These are phyloP conservation scores for Bergia sp. DNA, from an alignment of 92 coral and sea anemone genomes.

Conservation along the genomic window DNA sequence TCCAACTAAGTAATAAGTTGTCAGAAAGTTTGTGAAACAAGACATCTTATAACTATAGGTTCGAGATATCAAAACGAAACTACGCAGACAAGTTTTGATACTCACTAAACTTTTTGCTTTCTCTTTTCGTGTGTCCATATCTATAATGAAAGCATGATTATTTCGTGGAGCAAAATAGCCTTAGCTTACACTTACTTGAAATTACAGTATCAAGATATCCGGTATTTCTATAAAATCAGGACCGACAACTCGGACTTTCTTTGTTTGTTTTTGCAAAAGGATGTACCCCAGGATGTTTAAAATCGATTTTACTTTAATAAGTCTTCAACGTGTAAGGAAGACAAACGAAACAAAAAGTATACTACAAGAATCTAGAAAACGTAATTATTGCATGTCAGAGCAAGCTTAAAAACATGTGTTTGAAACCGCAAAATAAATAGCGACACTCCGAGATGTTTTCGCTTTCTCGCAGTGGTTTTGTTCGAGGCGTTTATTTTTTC, in stretches of 20 bases:
- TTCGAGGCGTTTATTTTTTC: not conserved
- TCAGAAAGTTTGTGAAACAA: too few relatives aligned
- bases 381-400: not conserved
- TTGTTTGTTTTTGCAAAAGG: not conserved
- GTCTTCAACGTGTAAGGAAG: not conserved
- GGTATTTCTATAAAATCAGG: not conserved
- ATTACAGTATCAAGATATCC: too few relatives aligned
- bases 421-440: constrained; percentile 16
- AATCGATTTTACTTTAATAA: too few relatives aligned
- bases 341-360: not conserved
- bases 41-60: not conserved
- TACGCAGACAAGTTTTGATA: not conserved
- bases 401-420: constrained; percentile 5
- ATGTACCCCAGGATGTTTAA: not conserved
- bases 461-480: constrained; percentile 10
- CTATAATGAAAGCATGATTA: too few relatives aligned
- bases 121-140: not conserved
- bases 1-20: too few relatives aligned
- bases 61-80: not conserved
- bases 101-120: not conserved
- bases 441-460: not conserved
- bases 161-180: not conserved
- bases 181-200: not conserved
- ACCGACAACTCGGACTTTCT: not conserved
- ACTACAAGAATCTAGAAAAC: not conserved